Percentiles rank a stretch among this genome's conserved stretches.
Conservation (phyloP, 2,113 vertebrate genomes). For the Chaetops frenatus region DNA sequence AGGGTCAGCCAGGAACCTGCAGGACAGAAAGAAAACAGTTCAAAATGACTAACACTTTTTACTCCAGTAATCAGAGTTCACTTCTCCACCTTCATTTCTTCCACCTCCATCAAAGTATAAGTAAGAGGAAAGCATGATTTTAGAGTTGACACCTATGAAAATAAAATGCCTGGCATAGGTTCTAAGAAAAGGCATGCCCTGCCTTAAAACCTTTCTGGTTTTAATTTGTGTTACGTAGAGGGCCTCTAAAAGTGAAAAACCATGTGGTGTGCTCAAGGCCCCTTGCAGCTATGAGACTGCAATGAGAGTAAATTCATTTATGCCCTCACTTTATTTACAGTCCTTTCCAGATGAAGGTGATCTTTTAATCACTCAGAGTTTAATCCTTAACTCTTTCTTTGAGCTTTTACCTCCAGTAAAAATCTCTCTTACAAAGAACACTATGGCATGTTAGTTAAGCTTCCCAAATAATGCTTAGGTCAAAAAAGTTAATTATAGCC, state of each 20-base stretch:
- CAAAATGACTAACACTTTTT: not conserved
- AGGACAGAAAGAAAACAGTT: not conserved
- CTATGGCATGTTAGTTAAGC: not conserved
- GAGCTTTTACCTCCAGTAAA: not conserved
- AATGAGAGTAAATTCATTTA: not conserved
- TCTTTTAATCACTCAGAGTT: not conserved
- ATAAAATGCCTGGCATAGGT: slow-evolving; percentile 13
- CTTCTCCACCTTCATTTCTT: not conserved
- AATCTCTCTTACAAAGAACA: not conserved
- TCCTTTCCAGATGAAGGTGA: not conserved
- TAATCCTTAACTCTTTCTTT: not conserved
- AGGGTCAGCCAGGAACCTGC: slow-evolving; percentile 40
- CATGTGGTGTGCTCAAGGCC: slow-evolving; percentile 1
- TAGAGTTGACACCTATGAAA: slow-evolving; percentile 32
- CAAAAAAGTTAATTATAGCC: not conserved
- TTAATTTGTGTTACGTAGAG: slow-evolving; percentile 19
- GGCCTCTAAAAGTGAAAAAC: slow-evolving; percentile 43
- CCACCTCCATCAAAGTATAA: not conserved
- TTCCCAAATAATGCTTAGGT: not conserved
- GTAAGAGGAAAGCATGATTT: not conserved
- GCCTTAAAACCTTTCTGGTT: not conserved
- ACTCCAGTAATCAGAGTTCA: not conserved
- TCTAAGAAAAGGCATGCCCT: slow-evolving; percentile 20
- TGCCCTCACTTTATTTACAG: not conserved
- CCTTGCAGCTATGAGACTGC: not conserved